Base-by-base conservation (phyloP, 2,113 vertebrate genomes). In the Verasper variegatus region DNA sequence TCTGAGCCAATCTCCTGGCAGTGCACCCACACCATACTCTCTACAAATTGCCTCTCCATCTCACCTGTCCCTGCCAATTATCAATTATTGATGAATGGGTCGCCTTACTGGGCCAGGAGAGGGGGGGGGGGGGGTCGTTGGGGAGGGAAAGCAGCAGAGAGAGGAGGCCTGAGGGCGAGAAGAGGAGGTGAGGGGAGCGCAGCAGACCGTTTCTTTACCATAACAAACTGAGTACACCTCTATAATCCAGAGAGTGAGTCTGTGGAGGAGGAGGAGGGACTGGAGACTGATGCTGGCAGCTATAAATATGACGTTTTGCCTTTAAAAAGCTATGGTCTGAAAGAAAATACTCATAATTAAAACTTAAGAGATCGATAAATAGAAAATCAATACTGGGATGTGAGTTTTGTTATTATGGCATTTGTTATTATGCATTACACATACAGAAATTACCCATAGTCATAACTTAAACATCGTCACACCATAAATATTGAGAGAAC, bases 11-110 rank as follows among this genome's bases (percentile, higher is more conserved):
- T 91, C 87, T 85, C 82, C 84, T 89, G 89, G 89, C 89, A 84
- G 61, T 40, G 86, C 80, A 90, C 81, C 89, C 89, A 68, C 80
- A 81, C 86, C 91, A 76, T 77, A 91, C 91, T 90, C 86, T 90
- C 87, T 72, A 91, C 91, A 94, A 93, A 94, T 93, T 93, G 92
- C 87, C 91, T 92, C 90, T 93, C 91, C 90, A 86, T 92, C 93
- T 93, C 92, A 95, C 93, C 92, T 92, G 92, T 92, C 93, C 86
- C 75, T 66, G 87, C 82, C 91, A 92, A 92, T 94, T 93, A 94
- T 95, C 91, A 94, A 94, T 94, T 93, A 95, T 94, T 94, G 92
- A 94, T 93, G 92, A 94, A 94, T 93, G 92, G 92, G 87, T 93
- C 89, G 79, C 87, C 91, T 93, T 93, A 91, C 91, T 27, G 76